These are phyloP conservation scores for Elysia crispata DNA, from an alignment of 2,888 invertebrate species.

Conservation along the genomic window DNA sequence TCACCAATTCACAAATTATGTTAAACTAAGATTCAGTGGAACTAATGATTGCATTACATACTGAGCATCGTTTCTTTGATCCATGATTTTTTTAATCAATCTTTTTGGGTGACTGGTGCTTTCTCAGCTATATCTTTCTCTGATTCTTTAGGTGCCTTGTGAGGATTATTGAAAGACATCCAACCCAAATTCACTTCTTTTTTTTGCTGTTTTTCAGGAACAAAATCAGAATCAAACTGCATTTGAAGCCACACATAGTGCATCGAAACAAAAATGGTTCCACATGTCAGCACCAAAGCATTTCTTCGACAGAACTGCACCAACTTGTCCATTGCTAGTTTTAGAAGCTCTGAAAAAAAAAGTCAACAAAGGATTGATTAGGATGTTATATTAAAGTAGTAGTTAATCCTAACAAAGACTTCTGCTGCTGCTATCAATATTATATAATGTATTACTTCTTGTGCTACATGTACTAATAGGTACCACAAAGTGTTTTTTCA, in stretches of 20 bases:
- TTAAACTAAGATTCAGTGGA: too few relatives aligned
- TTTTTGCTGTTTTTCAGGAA: slow-evolving; percentile 45
- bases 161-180: neutral
- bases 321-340: slow-evolving; percentile 29
- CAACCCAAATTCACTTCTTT: slow-evolving; percentile 45
- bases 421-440: too few relatives aligned
- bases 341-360: too few relatives aligned
- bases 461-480: too few relatives aligned
- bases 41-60: neutral
- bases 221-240: slow-evolving; percentile 51
- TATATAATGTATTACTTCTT: too few relatives aligned
- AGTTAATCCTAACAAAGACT: too few relatives aligned
- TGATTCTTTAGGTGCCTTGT: neutral
- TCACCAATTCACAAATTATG: too few relatives aligned
- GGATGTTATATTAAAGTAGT: neutral
- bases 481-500: too few relatives aligned
- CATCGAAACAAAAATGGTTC: slow-evolving; percentile 41
- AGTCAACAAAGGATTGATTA: too few relatives aligned
- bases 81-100: neutral
- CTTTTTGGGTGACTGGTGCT: neutral
- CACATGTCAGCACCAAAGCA: slow-evolving; percentile 36
- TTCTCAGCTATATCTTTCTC: neutral
- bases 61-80: neutral
- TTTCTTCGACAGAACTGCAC: slow-evolving; percentile 23
- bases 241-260: slow-evolving; percentile 54